Evolutionary conservation across 2,113 vertebrate genomes (phyloP).

Genomic region (Numida meleagris): DNA sequence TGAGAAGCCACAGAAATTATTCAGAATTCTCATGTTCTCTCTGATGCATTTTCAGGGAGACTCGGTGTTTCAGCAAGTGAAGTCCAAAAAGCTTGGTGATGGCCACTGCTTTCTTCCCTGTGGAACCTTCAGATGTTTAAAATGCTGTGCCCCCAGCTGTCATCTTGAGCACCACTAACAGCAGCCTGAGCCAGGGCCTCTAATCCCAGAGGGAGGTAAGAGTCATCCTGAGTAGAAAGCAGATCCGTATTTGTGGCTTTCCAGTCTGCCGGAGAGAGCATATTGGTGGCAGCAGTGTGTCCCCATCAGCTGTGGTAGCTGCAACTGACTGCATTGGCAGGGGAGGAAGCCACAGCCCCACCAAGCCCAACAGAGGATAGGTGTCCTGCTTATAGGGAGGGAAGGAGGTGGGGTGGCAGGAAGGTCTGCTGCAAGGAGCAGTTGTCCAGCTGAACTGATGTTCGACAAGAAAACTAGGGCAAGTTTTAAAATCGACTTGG

Average conservation of each 20-base stretch:
- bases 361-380: not conserved
- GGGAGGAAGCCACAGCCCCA: not conserved
- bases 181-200: not conserved
- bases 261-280: not conserved
- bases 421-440: not conserved
- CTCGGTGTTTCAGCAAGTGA: not conserved
- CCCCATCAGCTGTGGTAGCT: not conserved
- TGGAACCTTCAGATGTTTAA: not conserved
- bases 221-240: not conserved
- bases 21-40: not conserved
- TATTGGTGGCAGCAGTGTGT: fast-evolving
- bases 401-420: not conserved
- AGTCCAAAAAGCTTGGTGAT: not conserved
- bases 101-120: not conserved
- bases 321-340: not conserved
- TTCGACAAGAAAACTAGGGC: not conserved
- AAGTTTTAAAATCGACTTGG: fast-evolving
- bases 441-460: fast-evolving
- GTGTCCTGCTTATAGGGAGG: fast-evolving
- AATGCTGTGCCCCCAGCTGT: not conserved
- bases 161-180: not conserved
- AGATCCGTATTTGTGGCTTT: not conserved
- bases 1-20: not conserved
- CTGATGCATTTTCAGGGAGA: not conserved
- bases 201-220: not conserved